Percentiles rank a stretch among this genome's conserved stretches.
phyloP scores from a whole-genome alignment of 37 sponge, comb jelly and placozoan species.

The Ephydatia muelleri region DNA sequence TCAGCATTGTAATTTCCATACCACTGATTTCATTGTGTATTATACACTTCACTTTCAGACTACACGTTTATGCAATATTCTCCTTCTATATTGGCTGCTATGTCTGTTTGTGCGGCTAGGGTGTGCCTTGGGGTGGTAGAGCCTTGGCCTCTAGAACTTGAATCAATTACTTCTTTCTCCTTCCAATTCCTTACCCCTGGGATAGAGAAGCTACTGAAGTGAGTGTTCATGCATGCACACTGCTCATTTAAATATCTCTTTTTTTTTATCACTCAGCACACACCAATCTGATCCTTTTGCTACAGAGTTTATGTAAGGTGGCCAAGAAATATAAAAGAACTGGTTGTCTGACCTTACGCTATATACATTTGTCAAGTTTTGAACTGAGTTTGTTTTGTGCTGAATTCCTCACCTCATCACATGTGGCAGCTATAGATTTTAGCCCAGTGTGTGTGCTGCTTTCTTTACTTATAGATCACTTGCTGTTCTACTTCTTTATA shows the following conservation, averaged over 20 bases:
- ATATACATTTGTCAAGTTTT: background rate
- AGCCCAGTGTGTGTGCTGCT: background rate
- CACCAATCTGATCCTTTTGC: background rate
- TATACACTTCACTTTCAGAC: slow-evolving; percentile 10
- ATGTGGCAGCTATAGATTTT: background rate
- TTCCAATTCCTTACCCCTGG: slow-evolving; percentile 25
- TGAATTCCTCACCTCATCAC: background rate
- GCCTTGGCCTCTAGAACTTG: slow-evolving; percentile 36
- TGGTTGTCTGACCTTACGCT: background rate
- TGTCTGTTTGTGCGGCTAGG: slow-evolving; percentile 42
- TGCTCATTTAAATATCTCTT: too few species aligned
- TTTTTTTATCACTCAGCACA: background rate
- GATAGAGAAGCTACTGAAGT: slow-evolving; percentile 14
- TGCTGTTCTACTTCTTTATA: too few species aligned
- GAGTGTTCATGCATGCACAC: background rate
- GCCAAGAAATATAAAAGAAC: background rate
- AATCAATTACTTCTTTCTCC: slow-evolving; percentile 28
- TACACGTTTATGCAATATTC: slow-evolving; percentile 44
- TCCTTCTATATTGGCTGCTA: slow-evolving; percentile 59
- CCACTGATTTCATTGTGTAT: background rate
- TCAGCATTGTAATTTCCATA: background rate
- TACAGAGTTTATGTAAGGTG: background rate
- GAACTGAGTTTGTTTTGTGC: background rate
- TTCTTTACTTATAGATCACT: background rate
- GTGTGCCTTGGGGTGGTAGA: slow-evolving; percentile 24